phyloP scores from a whole-genome alignment of 1,140 invertebrate species.

The Papilio dardanus region DNA sequence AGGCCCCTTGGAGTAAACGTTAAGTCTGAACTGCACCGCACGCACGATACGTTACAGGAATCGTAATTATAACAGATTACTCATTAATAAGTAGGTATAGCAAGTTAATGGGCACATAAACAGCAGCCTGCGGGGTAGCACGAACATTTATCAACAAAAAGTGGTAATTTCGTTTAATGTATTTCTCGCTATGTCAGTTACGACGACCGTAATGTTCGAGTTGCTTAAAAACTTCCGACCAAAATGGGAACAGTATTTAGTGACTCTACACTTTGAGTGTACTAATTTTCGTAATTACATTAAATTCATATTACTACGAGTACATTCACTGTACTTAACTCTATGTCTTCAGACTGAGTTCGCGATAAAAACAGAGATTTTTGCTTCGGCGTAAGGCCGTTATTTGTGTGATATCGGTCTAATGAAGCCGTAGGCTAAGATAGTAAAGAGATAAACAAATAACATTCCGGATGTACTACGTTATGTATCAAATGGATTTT shows the following conservation, averaged over 20 bases:
- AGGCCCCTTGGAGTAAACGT: slow-evolving; percentile 26
- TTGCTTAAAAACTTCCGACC: slow-evolving; percentile 50
- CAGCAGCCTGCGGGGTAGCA: slow-evolving; percentile 61
- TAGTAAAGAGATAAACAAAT: too few relatives aligned
- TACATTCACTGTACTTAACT: too few relatives aligned
- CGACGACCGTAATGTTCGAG: slow-evolving; percentile 49
- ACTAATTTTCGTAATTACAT: slow-evolving; percentile 27
- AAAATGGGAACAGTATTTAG: slow-evolving; percentile 47
- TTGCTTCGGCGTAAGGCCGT: too few relatives aligned
- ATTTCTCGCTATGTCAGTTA: slow-evolving; percentile 58
- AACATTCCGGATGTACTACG: background rate
- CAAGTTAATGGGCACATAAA: slow-evolving; percentile 78
- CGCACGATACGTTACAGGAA: slow-evolving; percentile 52
- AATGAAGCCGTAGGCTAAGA: too few relatives aligned
- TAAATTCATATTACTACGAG: background rate
- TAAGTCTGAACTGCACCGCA: slow-evolving; percentile 37
- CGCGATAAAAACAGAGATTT: too few relatives aligned
- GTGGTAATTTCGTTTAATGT: slow-evolving; percentile 68
- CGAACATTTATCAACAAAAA: slow-evolving; percentile 76
- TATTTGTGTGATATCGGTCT: too few relatives aligned
- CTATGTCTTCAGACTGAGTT: too few relatives aligned
- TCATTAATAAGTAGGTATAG: slow-evolving; percentile 78
- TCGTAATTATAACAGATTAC: slow-evolving; percentile 70
- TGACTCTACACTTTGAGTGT: slow-evolving; percentile 39
- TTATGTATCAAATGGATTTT: background rate